Base-by-base conservation (phyloP, 2,113 vertebrate genomes). In the Herpailurus yagouaroundi region DNA sequence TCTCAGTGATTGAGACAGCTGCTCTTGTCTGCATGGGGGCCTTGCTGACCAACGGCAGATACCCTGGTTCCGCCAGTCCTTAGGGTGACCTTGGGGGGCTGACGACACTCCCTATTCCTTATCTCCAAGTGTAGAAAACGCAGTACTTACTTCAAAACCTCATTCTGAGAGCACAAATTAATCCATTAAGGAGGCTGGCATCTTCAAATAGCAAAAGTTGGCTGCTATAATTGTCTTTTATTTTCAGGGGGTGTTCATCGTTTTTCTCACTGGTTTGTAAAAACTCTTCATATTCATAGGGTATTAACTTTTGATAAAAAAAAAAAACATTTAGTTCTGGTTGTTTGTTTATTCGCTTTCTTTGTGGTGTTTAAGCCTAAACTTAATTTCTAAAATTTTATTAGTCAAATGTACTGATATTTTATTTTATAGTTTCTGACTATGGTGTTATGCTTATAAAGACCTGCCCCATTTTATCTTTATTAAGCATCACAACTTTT, bases 341-440 rank as follows among this genome's bases (percentile, higher is more conserved):
- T 74, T 23, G 55, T 91, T 87, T 73, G 25, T 68, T 86, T 74
- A 90, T n/a, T 92, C 60, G 66, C 90, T 84, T 84, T 66, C 69
- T 57, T 74, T 76, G 69, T 50, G 18, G 38, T 74, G 48, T 63
- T 48, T 79, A 52, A 76, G 69, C 41, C n/a, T 80, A 86, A 91
- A 84, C 33, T 76, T 36, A 82, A 79, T 69, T 83, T 91, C 64
- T 60, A 55, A 57, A 48, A 31, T 80, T 74, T 80, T 93, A 10
- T 73, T 80, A 80, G 12, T 69, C 52, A 81, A 41, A 89, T 68
- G 41, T 80, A 55, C 8, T 25, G 21, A 82, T 55, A 21, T n/a
- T 63, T 83, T 82, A 21, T 60, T 87, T 81, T n/a, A 71, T 25
- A 57, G 77, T 94, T 94, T 89, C 41, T 82, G 41, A 60, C 41